Percentiles rank a stretch among this genome's conserved stretches.
phyloP scores from a whole-genome alignment of 2,113 vertebrate genomes.

The Sarotherodon lohbergeri region DNA sequence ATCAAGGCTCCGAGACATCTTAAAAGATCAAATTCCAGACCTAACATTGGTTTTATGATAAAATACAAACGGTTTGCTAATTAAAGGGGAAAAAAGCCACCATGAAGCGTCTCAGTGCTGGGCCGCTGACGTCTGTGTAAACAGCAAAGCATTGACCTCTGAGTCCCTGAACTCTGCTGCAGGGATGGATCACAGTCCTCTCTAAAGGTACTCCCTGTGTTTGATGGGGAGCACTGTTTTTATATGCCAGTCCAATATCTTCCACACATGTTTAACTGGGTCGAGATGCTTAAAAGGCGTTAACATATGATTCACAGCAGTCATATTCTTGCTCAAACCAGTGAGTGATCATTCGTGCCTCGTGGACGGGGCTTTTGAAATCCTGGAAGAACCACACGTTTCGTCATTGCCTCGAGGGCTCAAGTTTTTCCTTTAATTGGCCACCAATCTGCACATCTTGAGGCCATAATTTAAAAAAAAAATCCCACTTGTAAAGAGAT shows the following conservation, averaged over 20 bases:
- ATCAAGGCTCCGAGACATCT: neutral
- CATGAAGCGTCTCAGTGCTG: neutral
- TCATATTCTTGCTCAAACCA: neutral
- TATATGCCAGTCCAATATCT: neutral
- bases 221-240: neutral
- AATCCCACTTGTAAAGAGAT: neutral
- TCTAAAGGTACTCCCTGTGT: neutral
- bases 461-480: accelerated
- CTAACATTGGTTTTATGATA: neutral
- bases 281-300: neutral
- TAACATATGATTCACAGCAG: neutral
- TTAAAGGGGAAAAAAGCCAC: neutral
- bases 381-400: neutral
- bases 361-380: neutral
- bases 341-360: neutral
- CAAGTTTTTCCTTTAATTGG: neutral
- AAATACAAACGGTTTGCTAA: neutral
- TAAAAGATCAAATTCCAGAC: neutral
- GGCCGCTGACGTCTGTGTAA: neutral
- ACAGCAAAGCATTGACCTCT: neutral
- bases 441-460: neutral
- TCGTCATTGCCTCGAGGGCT: neutral
- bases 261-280: neutral
- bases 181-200: neutral
- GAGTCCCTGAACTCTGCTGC: neutral